These are phyloP conservation scores for Eospalax fontanierii DNA, from an alignment of 2,797 vertebrate genomes.

Conservation along the genomic window DNA sequence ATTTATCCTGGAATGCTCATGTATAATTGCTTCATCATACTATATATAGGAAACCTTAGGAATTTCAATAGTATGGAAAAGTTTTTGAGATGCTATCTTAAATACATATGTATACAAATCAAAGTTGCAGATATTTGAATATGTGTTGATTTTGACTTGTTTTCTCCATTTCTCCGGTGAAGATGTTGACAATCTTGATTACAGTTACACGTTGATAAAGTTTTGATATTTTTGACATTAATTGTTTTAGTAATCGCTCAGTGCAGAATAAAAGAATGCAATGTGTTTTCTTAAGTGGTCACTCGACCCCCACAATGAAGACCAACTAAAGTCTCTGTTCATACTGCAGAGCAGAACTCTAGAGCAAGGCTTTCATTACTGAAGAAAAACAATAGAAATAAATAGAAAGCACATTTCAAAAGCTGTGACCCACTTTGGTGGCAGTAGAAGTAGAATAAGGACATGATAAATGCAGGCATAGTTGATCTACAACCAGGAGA, in stretches of 20 bases:
- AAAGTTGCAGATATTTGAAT: background rate
- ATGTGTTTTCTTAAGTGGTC: background rate
- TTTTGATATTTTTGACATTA: background rate
- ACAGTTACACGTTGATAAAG: background rate
- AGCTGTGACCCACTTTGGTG: background rate
- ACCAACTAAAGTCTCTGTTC: background rate
- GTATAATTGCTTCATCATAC: background rate
- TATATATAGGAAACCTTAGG: background rate
- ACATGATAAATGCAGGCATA: background rate
- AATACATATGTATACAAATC: background rate
- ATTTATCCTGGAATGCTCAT: background rate
- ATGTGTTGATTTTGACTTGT: constrained; percentile 21
- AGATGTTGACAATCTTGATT: background rate
- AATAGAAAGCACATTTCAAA: background rate
- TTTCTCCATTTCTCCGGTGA: background rate
- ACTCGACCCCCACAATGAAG: background rate
- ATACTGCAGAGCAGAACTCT: background rate
- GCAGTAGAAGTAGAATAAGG: constrained; percentile 10
- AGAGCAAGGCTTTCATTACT: constrained; percentile 44
- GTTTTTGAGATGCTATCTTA: constrained; percentile 10
- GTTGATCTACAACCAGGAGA: background rate
- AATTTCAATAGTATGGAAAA: background rate
- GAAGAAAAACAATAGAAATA: constrained; percentile 59
- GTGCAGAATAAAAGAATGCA: background rate
- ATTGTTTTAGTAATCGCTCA: background rate